Evolutionary conservation across 2,888 invertebrate species (phyloP), one percentile per base, ranked within the genome.

Genomic region (Eupithecia tripunctaria): DNA sequence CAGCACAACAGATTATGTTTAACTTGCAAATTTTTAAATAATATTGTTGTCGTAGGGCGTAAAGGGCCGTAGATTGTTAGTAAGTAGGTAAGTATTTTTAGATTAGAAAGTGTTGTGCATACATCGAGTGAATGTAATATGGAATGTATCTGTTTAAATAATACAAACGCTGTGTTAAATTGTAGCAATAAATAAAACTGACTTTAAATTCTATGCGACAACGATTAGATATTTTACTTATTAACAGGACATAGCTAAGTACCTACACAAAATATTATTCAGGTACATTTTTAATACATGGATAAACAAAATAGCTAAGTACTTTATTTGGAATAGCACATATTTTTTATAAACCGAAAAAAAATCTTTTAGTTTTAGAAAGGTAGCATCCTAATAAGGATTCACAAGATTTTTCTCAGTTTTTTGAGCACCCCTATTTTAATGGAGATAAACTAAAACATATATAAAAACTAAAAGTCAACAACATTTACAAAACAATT

Each of bases 401-500:
- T 51, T 51, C 47, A 10, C 25, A 25, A 56, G 21, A 56, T 56
- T 12, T 21, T 56, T 56, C 25, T 25, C 21, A 1, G n/a, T 51
- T 51, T 47, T 51, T 21, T 51, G 51, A 21, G 21, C 56, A 72
- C 65, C 67, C 47, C 70, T 38, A 38, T 15, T 47, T 47, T 69
- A 64, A 66, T 59, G 21, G n/a, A 51, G 68, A 60, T 56, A 69
- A 70, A 68, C 51, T 67, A 73, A 67, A 68, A 74, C 41, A 72
- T 72, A n/a, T n/a, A n/a, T 36, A 60, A 74, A 78, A 77, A n/a
- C n/a, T n/a, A n/a, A n/a, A n/a, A n/a, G n/a, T 78, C 77, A 76
- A 76, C 79, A 78, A 79, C 73, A 70, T 71, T 69, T 60, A 73
- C 68, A 73, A 73, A 75, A 70, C 69, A 70, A 75, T 70, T 60